Evolutionary conservation across 2,888 invertebrate species (phyloP).

Genomic region (Gymnoscelis rufifasciata): DNA sequence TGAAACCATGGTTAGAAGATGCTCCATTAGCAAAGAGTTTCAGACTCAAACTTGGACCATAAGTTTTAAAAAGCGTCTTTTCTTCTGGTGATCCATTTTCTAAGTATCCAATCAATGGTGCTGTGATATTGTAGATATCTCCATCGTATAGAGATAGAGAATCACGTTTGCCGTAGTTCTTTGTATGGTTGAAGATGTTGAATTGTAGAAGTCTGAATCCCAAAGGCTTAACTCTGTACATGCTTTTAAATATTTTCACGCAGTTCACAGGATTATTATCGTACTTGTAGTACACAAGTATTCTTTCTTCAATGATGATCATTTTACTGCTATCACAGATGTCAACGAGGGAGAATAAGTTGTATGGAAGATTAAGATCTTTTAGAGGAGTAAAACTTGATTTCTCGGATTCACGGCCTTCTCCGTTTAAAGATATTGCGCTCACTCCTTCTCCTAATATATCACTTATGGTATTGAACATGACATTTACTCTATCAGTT

Average conservation of each 20-base stretch:
- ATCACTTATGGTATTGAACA: slow-evolving; percentile 86
- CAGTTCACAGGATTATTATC: slow-evolving; percentile 97
- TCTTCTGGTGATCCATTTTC: slow-evolving; percentile 85
- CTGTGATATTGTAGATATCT: slow-evolving; percentile 92
- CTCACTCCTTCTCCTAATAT: slow-evolving; percentile 94
- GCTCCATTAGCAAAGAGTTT: slow-evolving; percentile 97
- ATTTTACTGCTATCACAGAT: slow-evolving; percentile 98
- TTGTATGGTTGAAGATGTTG: slow-evolving; percentile 93
- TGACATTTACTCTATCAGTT: slow-evolving; percentile 86
- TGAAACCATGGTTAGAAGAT: slow-evolving; percentile 95
- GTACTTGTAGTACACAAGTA: slow-evolving; percentile 97
- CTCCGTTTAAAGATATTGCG: slow-evolving; percentile 93
- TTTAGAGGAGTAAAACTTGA: slow-evolving; percentile 93
- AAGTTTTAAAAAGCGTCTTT: slow-evolving; percentile 86
- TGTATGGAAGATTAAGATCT: slow-evolving; percentile 90
- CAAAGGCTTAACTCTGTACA: slow-evolving; percentile 90
- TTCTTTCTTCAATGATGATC: slow-evolving; percentile 91
- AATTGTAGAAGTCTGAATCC: slow-evolving; percentile 94
- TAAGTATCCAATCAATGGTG: slow-evolving; percentile 84
- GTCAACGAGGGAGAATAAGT: slow-evolving; percentile 95
- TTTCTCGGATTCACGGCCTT: slow-evolving; percentile 91
- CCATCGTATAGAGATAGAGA: slow-evolving; percentile 94
- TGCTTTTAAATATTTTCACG: slow-evolving; percentile 96
- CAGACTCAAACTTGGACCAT: slow-evolving; percentile 89
- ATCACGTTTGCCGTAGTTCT: slow-evolving; percentile 89